Evolutionary conservation across 1,140 invertebrate species (phyloP), one percentile per base, ranked within the genome.

Genomic region (Heliconius eleuchia): DNA sequence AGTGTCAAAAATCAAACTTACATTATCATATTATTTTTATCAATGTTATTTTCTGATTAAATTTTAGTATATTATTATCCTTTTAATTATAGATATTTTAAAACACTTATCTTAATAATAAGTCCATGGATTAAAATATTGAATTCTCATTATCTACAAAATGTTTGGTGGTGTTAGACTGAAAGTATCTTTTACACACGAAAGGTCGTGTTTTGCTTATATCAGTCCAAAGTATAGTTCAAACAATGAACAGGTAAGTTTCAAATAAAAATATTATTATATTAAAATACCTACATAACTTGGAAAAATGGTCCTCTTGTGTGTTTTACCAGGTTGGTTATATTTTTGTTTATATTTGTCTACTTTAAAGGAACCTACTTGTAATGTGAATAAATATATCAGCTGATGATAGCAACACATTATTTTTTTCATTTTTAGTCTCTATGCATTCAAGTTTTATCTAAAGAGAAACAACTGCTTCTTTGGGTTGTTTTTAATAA

Each of bases 171-270:
- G 91, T 50, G 83, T 88, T 70, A 87, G 84, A 74, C 73, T 93
- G n/a, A 90, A 88, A 87, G 88, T 92, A 23, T 83, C 80, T 42
- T 92, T 84, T 83, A 91, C 87, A n/a, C 89, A 91, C 76, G 91
- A 92, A 88, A 89, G 89, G 76, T 87, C 89, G 82, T 93, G 92
- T 84, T 93, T 93, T 84, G 91, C 87, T 55, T 92, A 92, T 82
- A 89, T 93, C 74, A 93, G 86, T 91, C 85, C 89, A 83, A 93
- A 92, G 84, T 92, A 92, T 83, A 90, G 88, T 57, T 86, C 88
- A 57, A 91, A 90, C 73, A 93, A 88, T 83, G 90, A 91, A 85
- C 87, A 91, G 85, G 91, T 91, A 87, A 74, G 71, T 60, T 30
- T 30, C 4, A 73, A 76, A 76, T 75, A 75, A 8, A 50, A 11